phyloP scores from a whole-genome alignment of 2,888 invertebrate species.

The Capitulum mitella region DNA sequence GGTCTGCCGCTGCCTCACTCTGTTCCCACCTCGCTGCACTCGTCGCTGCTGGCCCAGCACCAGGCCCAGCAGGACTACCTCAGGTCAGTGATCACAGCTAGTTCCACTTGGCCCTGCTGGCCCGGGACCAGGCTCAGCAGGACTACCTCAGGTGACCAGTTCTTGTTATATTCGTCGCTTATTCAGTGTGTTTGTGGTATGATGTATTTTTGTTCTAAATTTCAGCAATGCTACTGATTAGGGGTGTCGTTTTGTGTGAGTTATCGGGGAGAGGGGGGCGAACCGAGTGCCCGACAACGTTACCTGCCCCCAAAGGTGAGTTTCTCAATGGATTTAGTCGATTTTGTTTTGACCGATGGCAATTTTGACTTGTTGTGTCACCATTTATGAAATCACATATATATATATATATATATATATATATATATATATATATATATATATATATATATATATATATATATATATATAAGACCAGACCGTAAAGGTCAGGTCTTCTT shows the following conservation, averaged over 20 bases:
- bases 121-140: constrained; percentile 52
- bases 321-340: neutral
- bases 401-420: neutral
- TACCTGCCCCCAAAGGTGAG: too few species aligned
- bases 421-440: neutral
- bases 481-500: neutral
- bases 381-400: neutral
- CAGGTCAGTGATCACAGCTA: constrained; percentile 50
- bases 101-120: constrained; percentile 54
- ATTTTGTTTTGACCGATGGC: neutral
- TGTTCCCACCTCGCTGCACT: constrained; percentile 49
- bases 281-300: too few species aligned
- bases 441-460: neutral
- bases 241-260: too few species aligned
- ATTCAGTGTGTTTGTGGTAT: neutral
- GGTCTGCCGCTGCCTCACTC: neutral
- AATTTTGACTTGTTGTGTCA: constrained; percentile 24
- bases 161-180: neutral
- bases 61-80: constrained; percentile 57
- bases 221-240: neutral
- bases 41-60: constrained; percentile 58
- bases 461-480: neutral
- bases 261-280: too few species aligned
- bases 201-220: neutral
- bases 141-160: constrained; percentile 55